These are phyloP conservation scores for Exaiptasia diaphana DNA, from an alignment of 64 coral and sea anemone genomes.

Conservation along the genomic window DNA sequence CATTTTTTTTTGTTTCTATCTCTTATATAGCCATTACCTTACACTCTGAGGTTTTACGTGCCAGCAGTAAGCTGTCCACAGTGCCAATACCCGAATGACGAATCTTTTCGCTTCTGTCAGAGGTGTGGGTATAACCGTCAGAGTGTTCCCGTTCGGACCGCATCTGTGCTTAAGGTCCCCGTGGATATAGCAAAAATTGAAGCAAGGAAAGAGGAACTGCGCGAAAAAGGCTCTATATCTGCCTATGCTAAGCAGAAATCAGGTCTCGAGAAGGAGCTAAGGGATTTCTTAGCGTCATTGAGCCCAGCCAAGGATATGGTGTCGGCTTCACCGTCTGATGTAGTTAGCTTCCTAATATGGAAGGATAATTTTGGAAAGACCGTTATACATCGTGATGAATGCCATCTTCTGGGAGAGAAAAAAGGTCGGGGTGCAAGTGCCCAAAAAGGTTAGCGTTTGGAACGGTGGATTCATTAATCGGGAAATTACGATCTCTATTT, in stretches of 20 bases:
- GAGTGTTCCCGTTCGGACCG: not conserved
- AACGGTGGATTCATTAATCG: slow-evolving; percentile 27
- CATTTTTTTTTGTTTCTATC: not conserved
- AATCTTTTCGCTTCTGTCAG: not conserved
- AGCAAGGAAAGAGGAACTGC: no score
- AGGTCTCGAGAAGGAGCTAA: slow-evolving; percentile 12
- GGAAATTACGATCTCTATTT: not conserved
- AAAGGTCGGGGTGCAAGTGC: not conserved
- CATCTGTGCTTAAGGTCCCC: no score
- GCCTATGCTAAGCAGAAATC: not conserved
- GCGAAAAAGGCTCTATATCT: no score
- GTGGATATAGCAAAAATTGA: no score
- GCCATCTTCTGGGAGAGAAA: not conserved
- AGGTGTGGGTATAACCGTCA: slow-evolving; percentile 12
- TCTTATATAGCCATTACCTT: not conserved
- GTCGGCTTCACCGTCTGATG: not conserved
- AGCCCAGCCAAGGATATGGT: not conserved
- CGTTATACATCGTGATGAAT: not conserved
- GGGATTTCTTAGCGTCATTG: not conserved
- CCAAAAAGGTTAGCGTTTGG: slow-evolving; percentile 3
- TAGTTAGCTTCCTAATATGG: no score
- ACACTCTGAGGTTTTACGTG: not conserved
- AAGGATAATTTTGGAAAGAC: no score
- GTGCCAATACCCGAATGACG: not conserved
- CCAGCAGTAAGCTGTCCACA: not conserved